These are phyloP conservation scores for Iphiclides podalirius DNA, from an alignment of 2,888 invertebrate genomes.

Conservation along the genomic window DNA sequence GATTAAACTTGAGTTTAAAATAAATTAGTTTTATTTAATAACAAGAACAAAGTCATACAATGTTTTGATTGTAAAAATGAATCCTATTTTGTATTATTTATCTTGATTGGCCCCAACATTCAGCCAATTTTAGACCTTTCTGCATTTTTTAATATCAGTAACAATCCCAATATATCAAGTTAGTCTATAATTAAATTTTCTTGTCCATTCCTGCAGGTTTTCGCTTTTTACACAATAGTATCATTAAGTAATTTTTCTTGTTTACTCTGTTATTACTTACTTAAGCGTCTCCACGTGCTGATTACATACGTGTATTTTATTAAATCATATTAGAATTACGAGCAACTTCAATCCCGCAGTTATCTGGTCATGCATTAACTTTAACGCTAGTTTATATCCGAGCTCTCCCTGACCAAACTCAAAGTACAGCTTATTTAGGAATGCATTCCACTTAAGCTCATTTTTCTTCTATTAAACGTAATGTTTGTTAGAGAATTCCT, in stretches of 20 bases:
- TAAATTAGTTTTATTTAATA: conserved; percentile 14
- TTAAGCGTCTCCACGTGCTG: no score
- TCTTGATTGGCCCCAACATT: no score
- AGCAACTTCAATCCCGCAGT: background rate
- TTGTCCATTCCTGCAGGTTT: no score
- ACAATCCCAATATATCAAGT: no score
- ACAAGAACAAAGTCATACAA: background rate
- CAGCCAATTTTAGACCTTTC: no score
- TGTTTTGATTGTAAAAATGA: no score
- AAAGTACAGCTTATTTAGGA: conserved; percentile 18
- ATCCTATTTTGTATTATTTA: no score
- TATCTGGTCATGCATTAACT: conserved; percentile 9
- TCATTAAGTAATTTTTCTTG: no score
- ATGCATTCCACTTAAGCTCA: conserved; percentile 18
- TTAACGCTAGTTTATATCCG: conserved; percentile 10
- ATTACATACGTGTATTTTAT: no score
- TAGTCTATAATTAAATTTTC: background rate
- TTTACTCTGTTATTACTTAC: no score
- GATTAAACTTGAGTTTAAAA: conserved; percentile 24
- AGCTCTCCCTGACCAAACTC: conserved; percentile 2
- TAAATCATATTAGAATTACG: background rate
- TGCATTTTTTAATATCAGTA: no score
- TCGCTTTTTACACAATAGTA: no score
- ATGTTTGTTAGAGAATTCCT: conserved; percentile 12
- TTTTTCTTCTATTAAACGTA: conserved; percentile 18